Conservation (phyloP, 2,113 vertebrate species). For the Cyprinus carpio region DNA sequence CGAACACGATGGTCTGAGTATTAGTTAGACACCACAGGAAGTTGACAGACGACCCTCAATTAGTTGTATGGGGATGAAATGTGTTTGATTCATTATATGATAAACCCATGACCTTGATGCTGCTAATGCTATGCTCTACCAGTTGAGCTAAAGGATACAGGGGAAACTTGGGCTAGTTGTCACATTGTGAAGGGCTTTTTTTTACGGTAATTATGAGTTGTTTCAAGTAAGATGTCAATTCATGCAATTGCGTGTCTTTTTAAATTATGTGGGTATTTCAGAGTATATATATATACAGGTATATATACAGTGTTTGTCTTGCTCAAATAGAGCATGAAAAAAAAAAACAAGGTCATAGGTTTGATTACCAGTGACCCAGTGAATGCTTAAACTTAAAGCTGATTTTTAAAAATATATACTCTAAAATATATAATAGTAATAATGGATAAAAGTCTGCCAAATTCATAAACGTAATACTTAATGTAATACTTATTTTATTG, state of each 20-base stretch:
- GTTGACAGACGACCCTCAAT: neutral
- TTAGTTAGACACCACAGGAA: neutral
- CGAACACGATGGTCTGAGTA: slow-evolving; percentile 10
- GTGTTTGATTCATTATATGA: neutral
- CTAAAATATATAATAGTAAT: too few relatives aligned
- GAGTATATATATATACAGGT: too few relatives aligned
- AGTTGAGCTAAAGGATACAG: neutral
- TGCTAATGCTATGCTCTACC: too few relatives aligned
- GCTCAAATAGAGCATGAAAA: too few relatives aligned
- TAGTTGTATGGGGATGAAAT: neutral
- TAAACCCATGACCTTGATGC: neutral
- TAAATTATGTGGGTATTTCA: neutral
- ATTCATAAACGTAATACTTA: too few relatives aligned
- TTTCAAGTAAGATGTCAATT: neutral
- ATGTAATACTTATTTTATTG: too few relatives aligned
- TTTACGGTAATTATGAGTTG: neutral
- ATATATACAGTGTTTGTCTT: too few relatives aligned
- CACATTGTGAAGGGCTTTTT: neutral
- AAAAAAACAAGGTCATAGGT: neutral
- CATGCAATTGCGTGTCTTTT: neutral
- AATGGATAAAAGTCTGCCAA: too few relatives aligned
- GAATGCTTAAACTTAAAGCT: neutral
- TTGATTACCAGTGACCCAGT: neutral
- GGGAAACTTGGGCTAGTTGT: neutral
- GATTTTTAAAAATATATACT: neutral